A percentile compares a stretch with the other conserved stretches of the same genome.
phyloP scores from a whole-genome alignment of 2,113 vertebrate species.

The Microtus montanus region DNA sequence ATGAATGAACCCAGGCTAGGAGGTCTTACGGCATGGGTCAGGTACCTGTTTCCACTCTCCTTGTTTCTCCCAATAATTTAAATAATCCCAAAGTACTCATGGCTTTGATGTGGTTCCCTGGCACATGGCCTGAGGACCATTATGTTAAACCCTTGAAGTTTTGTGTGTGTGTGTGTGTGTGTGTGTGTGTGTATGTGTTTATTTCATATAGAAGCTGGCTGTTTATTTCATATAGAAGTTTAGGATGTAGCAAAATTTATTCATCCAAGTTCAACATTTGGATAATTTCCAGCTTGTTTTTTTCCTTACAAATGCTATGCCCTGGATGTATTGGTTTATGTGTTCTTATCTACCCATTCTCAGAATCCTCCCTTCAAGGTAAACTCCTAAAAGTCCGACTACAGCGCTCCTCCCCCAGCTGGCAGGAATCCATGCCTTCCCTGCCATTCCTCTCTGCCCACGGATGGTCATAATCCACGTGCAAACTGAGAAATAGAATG shows the following conservation, averaged over 20 bases:
- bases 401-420: no score
- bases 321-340: neutral
- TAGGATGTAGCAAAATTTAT: neutral
- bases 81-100: neutral
- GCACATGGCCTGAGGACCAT: neutral
- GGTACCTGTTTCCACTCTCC: neutral
- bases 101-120: neutral
- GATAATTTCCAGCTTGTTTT: neutral
- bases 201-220: neutral
- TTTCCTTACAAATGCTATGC: neutral
- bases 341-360: neutral
- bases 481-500: neutral
- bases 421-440: neutral
- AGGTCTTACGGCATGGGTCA: neutral
- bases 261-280: neutral
- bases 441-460: neutral
- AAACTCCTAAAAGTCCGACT: neutral
- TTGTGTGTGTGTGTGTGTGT: no score
- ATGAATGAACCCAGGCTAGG: neutral
- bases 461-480: neutral
- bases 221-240: neutral
- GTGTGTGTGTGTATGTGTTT: neutral
- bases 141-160: neutral
- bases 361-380: neutral
- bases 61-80: neutral